These are phyloP conservation scores for Halcyon leucocephala DNA, from an alignment of 2,797 vertebrate genomes.

Conservation along the genomic window DNA sequence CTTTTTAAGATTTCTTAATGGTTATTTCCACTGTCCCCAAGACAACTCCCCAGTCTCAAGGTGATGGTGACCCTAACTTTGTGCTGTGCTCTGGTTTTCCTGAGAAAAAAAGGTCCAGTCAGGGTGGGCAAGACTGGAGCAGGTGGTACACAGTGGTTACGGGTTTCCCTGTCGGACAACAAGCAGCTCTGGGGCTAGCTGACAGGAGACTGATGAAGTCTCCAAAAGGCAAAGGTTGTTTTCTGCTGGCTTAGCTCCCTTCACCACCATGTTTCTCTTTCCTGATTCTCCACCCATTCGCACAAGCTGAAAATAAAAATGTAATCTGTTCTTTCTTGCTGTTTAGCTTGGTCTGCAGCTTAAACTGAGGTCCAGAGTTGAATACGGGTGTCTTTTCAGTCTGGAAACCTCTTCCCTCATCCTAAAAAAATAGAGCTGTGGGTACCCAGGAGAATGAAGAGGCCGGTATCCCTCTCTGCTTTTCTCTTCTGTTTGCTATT, in stretches of 20 bases:
- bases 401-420: not conserved
- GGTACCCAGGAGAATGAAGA: not conserved
- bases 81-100: not conserved
- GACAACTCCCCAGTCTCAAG: not conserved
- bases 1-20: not conserved
- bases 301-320: not conserved
- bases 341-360: not conserved
- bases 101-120: not conserved
- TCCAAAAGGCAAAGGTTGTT: not conserved
- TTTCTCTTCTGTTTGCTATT: not conserved
- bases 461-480: fast-evolving
- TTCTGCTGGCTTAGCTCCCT: not conserved
- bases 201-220: not conserved
- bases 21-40: not conserved
- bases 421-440: not conserved
- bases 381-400: not conserved
- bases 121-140: no score
- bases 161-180: not conserved
- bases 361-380: not conserved
- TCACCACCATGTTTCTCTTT: not conserved
- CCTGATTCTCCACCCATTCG: not conserved
- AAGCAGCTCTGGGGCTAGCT: not conserved
- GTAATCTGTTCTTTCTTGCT: not conserved
- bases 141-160: fast-evolving
- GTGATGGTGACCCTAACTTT: not conserved